Conservation (phyloP, 1,140 invertebrate genomes). For the Drosophila tristis region DNA sequence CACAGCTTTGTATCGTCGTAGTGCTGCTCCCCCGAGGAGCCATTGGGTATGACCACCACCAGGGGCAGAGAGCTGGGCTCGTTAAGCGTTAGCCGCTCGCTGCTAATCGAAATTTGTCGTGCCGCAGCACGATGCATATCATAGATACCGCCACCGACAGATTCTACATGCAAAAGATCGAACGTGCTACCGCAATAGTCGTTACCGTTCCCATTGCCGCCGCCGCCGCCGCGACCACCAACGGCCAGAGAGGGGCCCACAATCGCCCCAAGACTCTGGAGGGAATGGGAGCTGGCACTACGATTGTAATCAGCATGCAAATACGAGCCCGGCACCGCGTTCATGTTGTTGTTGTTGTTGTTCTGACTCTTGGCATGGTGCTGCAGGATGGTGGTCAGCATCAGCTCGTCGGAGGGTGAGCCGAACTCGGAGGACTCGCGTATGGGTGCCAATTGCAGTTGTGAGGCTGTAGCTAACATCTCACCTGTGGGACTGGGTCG, state of each 20-base stretch:
- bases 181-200: slow-evolving; percentile 54
- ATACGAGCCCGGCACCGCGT: slow-evolving; percentile 34
- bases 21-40: slow-evolving; percentile 44
- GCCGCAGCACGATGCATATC: slow-evolving; percentile 28
- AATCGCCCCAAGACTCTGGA: slow-evolving; percentile 66
- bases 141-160: slow-evolving; percentile 32
- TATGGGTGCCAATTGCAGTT: slow-evolving; percentile 84
- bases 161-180: slow-evolving; percentile 57
- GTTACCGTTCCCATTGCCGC: slow-evolving; percentile 58
- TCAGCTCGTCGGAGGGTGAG: slow-evolving; percentile 78
- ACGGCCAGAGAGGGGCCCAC: slow-evolving; percentile 34
- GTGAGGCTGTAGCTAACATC: slow-evolving; percentile 82
- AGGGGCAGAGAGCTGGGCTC: slow-evolving; percentile 66
- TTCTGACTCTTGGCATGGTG: slow-evolving; percentile 43
- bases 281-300: slow-evolving; percentile 74
- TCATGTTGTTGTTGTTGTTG: slow-evolving; percentile 47
- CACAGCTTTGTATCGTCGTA: slow-evolving; percentile 80
- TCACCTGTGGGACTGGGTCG: slow-evolving; percentile 84
- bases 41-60: slow-evolving; percentile 80
- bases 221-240: neutral
- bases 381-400: slow-evolving; percentile 52
- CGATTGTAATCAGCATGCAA: slow-evolving; percentile 68
- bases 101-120: slow-evolving; percentile 63
- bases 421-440: slow-evolving; percentile 83
- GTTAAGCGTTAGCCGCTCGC: slow-evolving; percentile 55